These are phyloP conservation scores for Sebastes ruberrimus DNA, from an alignment of 2,797 vertebrate species.

Conservation along the genomic window DNA sequence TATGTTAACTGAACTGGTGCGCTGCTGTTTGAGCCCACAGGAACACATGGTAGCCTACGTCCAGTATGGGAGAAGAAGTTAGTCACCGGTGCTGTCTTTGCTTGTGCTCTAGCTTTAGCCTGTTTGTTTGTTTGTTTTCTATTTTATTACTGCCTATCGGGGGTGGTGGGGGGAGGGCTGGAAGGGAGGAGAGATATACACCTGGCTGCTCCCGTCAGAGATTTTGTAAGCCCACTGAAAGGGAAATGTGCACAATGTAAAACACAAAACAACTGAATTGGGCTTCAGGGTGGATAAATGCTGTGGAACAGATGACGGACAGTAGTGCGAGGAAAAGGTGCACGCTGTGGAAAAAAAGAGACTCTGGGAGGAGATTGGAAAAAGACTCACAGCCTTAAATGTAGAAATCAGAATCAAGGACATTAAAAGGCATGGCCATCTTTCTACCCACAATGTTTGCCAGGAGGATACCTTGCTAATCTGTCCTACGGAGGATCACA, in stretches of 20 bases:
- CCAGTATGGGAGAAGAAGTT: constrained; percentile 36
- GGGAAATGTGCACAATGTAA: constrained; percentile 72
- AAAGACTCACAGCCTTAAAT: constrained; percentile 69
- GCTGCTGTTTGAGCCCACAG: constrained; percentile 48
- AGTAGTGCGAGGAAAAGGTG: not conserved
- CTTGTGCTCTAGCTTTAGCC: constrained; percentile 72
- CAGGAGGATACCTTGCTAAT: constrained; percentile 36
- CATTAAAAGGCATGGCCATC: constrained; percentile 40
- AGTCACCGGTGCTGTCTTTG: constrained; percentile 68
- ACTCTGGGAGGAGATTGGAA: constrained; percentile 22
- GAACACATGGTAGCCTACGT: constrained; percentile 47
- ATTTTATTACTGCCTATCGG: constrained; percentile 60
- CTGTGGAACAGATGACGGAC: constrained; percentile 28
- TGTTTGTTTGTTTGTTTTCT: constrained; percentile 59
- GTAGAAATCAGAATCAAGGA: constrained; percentile 33
- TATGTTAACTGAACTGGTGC: constrained; percentile 21
- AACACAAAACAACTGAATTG: constrained; percentile 30
- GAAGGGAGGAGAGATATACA: constrained; percentile 19
- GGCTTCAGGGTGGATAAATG: constrained; percentile 5
- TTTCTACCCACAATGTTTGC: constrained; percentile 44
- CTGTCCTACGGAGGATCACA: constrained; percentile 48
- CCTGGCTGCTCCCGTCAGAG: constrained; percentile 34
- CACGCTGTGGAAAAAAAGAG: constrained; percentile 12
- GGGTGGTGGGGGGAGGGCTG: constrained; percentile 30
- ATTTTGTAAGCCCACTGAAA: constrained; percentile 55